Percentiles rank a stretch among this genome's conserved stretches.
phyloP scores from a whole-genome alignment of 1,140 invertebrate genomes.

The Lepidotrigona ventralis region DNA sequence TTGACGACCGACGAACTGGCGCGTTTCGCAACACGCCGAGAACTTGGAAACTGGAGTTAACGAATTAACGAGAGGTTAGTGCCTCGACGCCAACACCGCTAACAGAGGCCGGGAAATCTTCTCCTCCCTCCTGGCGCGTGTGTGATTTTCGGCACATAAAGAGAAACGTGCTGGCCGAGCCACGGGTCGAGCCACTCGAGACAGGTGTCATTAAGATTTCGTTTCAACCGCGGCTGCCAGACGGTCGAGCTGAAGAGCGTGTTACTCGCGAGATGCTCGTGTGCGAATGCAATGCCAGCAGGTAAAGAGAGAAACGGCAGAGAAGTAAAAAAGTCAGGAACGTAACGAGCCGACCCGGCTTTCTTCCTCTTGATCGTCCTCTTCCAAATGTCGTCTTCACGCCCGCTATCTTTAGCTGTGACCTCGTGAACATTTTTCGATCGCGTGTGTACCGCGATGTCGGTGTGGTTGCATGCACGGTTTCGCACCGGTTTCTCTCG shows the following conservation, averaged over 20 bases:
- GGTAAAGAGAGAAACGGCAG: not conserved
- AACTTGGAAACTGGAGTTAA: not conserved
- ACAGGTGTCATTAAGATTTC: slow-evolving; percentile 68
- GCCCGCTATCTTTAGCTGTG: slow-evolving; percentile 51
- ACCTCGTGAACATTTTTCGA: not conserved
- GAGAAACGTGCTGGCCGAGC: slow-evolving; percentile 25
- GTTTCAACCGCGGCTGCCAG: slow-evolving; percentile 52
- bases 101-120: slow-evolving; percentile 20
- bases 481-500: not conserved
- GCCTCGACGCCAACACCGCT: slow-evolving; percentile 18
- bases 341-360: slow-evolving; percentile 53
- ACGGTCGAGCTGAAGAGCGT: slow-evolving; percentile 40
- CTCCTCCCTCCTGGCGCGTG: not conserved
- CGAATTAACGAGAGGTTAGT: slow-evolving; percentile 35
- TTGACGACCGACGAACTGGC: not conserved
- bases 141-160: slow-evolving; percentile 54
- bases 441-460: not conserved
- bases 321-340: slow-evolving; percentile 28
- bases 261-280: slow-evolving; percentile 38
- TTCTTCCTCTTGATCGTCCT: slow-evolving; percentile 55
- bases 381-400: slow-evolving; percentile 57
- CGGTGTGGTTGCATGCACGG: not conserved
- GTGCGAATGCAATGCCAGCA: not conserved
- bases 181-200: slow-evolving; percentile 40
- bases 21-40: not conserved